These are phyloP conservation scores for Hedya salicella DNA, from an alignment of 2,888 invertebrate species.

Conservation along the genomic window DNA sequence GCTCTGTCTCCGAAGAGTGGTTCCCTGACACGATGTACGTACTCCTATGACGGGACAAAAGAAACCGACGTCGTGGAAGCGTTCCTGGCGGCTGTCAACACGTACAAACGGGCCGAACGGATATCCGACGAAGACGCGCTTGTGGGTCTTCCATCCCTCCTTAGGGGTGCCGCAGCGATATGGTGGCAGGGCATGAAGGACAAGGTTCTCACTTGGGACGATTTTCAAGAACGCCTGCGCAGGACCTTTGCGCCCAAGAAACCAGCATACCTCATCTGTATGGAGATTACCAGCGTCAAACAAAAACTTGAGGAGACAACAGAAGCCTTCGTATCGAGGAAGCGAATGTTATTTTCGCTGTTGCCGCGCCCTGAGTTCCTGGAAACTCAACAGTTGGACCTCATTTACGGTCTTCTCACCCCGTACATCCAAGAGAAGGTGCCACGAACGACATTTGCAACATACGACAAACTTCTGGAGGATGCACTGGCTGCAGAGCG, in stretches of 20 bases:
- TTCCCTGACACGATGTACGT: background rate
- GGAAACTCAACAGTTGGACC: background rate
- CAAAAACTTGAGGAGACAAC: slow-evolving; percentile 5
- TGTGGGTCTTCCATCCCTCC: too few species aligned
- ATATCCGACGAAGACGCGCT: too few species aligned
- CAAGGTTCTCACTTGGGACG: background rate
- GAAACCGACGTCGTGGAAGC: slow-evolving; percentile 6
- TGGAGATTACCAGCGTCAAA: background rate
- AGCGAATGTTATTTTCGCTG: slow-evolving; percentile 8
- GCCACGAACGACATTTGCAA: background rate
- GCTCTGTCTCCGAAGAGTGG: background rate
- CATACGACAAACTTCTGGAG: background rate
- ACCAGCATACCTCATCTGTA: background rate
- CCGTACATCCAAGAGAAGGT: slow-evolving; percentile 7
- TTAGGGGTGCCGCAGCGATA: background rate
- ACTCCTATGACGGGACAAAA: background rate
- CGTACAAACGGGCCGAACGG: too few species aligned
- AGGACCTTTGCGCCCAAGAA: slow-evolving; percentile 14
- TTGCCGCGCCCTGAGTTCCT: background rate
- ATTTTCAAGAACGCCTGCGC: slow-evolving; percentile 5
- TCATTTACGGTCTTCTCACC: slow-evolving; percentile 6
- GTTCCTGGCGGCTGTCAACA: too few species aligned
- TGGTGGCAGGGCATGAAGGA: background rate
- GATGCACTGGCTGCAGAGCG: slow-evolving; percentile 1
- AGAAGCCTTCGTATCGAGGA: slow-evolving; percentile 3